phyloP scores from a whole-genome alignment of 2,888 invertebrate genomes.

The Pseudolycoriella hygida region DNA sequence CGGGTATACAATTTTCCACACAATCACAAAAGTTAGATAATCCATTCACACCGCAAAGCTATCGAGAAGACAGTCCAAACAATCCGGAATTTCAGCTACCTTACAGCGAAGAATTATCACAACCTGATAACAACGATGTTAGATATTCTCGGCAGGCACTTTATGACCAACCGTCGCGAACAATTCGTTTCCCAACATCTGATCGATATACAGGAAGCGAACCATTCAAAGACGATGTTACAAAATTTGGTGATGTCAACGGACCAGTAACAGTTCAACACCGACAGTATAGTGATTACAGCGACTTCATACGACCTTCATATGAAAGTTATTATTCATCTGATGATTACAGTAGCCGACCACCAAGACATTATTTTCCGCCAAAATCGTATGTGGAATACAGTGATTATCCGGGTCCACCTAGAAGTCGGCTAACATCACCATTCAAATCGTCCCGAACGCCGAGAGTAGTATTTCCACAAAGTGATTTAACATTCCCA shows the following conservation, averaged over 20 bases:
- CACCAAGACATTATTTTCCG: constrained; percentile 21
- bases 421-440: constrained; percentile 23
- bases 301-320: constrained; percentile 13
- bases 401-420: constrained; percentile 19
- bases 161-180: neutral
- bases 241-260: constrained; percentile 29
- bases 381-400: constrained; percentile 25
- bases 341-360: constrained; percentile 15
- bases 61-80: constrained; percentile 27
- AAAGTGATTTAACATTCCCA: constrained; percentile 9
- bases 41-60: constrained; percentile 26
- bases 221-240: constrained; percentile 26
- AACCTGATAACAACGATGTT: constrained; percentile 14
- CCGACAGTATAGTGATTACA: constrained; percentile 6
- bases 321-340: constrained; percentile 22
- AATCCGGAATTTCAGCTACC: constrained; percentile 17
- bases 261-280: constrained; percentile 26
- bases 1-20: constrained; percentile 27
- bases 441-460: constrained; percentile 24
- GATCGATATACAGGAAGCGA: neutral
- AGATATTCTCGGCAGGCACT: constrained; percentile 17
- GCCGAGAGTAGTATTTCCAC: constrained; percentile 27
- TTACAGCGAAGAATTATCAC: constrained; percentile 20
- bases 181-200: neutral
- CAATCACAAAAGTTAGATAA: constrained; percentile 23